These are phyloP conservation scores for Tor tambroides DNA, from an alignment of 2,113 vertebrate genomes.

Conservation along the genomic window DNA sequence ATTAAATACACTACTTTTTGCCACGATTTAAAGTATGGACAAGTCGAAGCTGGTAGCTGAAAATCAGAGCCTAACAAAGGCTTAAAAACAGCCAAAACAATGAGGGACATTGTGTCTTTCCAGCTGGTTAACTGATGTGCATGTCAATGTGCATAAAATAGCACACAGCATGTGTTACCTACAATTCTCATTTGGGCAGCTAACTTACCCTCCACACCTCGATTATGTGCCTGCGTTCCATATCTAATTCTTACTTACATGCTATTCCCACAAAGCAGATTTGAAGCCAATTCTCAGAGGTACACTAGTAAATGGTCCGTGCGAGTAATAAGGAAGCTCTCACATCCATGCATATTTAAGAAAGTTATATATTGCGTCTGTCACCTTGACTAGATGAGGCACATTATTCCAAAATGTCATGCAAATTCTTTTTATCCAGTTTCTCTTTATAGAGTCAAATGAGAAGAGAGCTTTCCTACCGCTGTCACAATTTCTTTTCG, in stretches of 20 bases:
- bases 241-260: background rate
- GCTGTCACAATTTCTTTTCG: slow-evolving; percentile 21
- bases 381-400: slow-evolving; percentile 39
- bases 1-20: background rate
- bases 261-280: slow-evolving; percentile 29
- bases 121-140: background rate
- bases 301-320: slow-evolving; percentile 16
- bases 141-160: background rate
- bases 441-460: slow-evolving; percentile 36
- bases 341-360: slow-evolving; percentile 25
- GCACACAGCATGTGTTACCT: background rate
- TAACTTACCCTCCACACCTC: background rate
- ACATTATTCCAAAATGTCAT: slow-evolving; percentile 41
- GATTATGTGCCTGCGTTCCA: background rate
- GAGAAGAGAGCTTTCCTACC: slow-evolving; percentile 24
- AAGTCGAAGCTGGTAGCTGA: no score
- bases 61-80: background rate
- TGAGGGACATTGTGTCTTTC: background rate
- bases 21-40: no score
- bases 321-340: background rate
- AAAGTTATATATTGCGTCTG: slow-evolving; percentile 26
- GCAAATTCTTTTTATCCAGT: slow-evolving; percentile 44
- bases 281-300: slow-evolving; percentile 1
- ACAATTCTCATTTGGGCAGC: background rate
- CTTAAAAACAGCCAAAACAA: background rate